Evolutionary conservation across 2,797 vertebrate genomes (phyloP), one percentile per base, ranked within the genome.

Genomic region (Myotis pilosus): DNA sequence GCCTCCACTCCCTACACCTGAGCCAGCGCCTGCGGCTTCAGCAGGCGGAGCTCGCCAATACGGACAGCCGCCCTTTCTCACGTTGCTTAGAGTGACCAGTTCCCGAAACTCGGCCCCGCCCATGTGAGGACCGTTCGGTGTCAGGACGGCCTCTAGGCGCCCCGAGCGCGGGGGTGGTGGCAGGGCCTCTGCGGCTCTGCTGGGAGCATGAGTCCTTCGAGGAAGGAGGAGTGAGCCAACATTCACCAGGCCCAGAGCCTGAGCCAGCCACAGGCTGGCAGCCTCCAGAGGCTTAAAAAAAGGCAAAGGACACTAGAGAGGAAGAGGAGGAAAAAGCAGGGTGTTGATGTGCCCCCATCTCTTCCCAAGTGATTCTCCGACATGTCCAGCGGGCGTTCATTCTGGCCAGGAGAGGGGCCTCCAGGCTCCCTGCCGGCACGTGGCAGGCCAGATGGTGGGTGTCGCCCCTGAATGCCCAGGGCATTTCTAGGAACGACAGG

Each of bases 11-110:
- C 94, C 95, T 78, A 47, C 98, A 98, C 51, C 84, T 16, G 94
- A 97, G 82, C 33, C 92, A 97, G 76, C 98, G 98, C 99, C 99
- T 99, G 99, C 99, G 99, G 99, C 99, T 99, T 99, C 98, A 98
- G 99, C 99, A 98, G 99, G 99, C 98, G 97, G 98, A 99, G 97
- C 98, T 99, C 99, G 99, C 99, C 99, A 98, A 99, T 98, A 99
- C 97, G 97, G 98, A 89, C 86, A 57, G 69, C 99, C 98, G 98
- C 99, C 98, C 97, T 98, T 99, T 99, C 98, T 99, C 98, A 98
- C 99, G 99, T 99, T 98, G 99, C 99, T 99, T 98, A 99, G 98
- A 99, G 99, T 98, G 98, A 99, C 99, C 98, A 98, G 99, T 99
- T 98, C 98, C 98, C 98, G 98, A 99, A 99, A 98, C 98, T 98